Conservation (phyloP, 2,888 invertebrate genomes). For the Eledone cirrhosa region DNA sequence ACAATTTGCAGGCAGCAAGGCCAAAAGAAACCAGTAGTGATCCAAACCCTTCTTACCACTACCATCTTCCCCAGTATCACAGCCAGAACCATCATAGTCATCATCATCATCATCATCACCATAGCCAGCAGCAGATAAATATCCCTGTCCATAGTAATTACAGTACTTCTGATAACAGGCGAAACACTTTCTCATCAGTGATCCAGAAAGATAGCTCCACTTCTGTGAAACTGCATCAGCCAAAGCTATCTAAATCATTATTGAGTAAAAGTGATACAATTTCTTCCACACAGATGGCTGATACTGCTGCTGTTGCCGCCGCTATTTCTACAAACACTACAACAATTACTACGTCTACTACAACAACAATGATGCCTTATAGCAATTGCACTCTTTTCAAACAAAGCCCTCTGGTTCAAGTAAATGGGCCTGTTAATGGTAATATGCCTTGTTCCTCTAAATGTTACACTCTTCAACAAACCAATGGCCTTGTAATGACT, state of each 20-base stretch:
- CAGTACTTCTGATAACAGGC: not conserved
- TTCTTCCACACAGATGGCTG: not conserved
- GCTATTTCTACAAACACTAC: not conserved
- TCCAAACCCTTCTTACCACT: not conserved
- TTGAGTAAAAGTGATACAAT: not conserved
- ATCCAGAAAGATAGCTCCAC: not conserved
- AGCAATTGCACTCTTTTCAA: conserved; percentile 14
- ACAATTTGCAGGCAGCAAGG: conserved; percentile 8
- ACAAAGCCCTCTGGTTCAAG: conserved; percentile 22
- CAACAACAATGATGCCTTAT: conserved; percentile 22
- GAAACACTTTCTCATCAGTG: not conserved
- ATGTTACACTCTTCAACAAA: not conserved
- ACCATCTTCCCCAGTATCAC: not conserved
- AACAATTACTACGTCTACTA: not conserved
- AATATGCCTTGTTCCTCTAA: not conserved
- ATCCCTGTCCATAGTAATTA: not conserved
- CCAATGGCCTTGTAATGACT: conserved; percentile 9
- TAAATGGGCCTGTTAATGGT: not conserved
- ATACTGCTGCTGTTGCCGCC: not conserved
- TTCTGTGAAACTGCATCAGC: not conserved
- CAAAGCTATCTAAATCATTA: not conserved
- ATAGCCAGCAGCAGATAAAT: not conserved
- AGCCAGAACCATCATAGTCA: not conserved
- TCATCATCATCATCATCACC: not conserved
- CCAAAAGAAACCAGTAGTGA: not conserved